These are phyloP conservation scores for Patagioenas fasciata DNA, from an alignment of 2,113 vertebrate species.

Conservation along the genomic window DNA sequence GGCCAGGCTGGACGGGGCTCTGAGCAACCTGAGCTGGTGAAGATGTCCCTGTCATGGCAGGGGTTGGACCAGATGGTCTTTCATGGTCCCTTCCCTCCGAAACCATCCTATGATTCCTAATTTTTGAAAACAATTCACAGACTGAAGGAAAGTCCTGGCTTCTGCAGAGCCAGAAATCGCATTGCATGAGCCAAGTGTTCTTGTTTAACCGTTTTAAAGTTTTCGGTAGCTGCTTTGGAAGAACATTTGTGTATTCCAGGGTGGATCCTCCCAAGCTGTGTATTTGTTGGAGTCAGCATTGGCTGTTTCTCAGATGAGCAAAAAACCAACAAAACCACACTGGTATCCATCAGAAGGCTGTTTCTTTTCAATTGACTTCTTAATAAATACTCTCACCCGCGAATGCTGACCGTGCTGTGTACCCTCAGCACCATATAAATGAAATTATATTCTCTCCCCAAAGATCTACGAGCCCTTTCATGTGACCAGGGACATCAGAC, in stretches of 20 bases:
- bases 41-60: too few relatives aligned
- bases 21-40: too few relatives aligned
- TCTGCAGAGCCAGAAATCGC: neutral
- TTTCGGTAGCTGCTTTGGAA: neutral
- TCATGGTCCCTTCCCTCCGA: too few relatives aligned
- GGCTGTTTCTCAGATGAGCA: neutral
- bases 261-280: neutral
- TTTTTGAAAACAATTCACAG: neutral
- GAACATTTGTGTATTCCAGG: neutral
- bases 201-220: neutral
- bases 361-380: neutral
- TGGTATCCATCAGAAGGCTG: neutral
- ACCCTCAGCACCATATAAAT: neutral
- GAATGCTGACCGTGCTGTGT: neutral
- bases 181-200: neutral
- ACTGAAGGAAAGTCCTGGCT: neutral
- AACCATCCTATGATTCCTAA: neutral
- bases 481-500: neutral
- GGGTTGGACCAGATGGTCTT: too few relatives aligned
- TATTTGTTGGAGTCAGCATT: neutral
- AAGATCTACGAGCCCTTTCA: neutral
- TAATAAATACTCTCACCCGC: neutral
- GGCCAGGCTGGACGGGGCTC: too few relatives aligned
- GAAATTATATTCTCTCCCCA: neutral
- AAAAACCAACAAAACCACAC: rapidly evolving